phyloP scores from a whole-genome alignment of 1,140 invertebrate species.

The Penaeus chinensis region DNA sequence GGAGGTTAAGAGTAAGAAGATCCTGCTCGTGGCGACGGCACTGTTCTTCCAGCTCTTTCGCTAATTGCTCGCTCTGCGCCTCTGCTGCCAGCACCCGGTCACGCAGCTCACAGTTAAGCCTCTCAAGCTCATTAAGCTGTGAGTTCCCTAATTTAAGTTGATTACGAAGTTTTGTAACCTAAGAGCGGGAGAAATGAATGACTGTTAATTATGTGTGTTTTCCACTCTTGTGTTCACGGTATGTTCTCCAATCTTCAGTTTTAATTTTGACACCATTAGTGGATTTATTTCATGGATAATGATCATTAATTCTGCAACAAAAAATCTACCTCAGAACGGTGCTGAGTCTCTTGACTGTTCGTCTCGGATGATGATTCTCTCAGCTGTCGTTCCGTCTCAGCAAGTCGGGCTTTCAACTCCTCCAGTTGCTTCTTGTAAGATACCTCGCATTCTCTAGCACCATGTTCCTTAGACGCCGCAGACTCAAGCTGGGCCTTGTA shows the following conservation, averaged over 20 bases:
- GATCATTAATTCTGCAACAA: not conserved
- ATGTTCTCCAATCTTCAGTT: no score
- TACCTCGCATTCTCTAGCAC: slow-evolving; percentile 62
- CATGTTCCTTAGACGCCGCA: slow-evolving; percentile 34
- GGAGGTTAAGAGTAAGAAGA: slow-evolving; percentile 60
- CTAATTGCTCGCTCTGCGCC: slow-evolving; percentile 41
- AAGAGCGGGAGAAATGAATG: not conserved
- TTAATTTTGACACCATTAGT: no score
- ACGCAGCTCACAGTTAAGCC: slow-evolving; percentile 62
- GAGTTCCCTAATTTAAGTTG: slow-evolving; percentile 63
- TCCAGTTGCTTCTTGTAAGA: slow-evolving; percentile 62
- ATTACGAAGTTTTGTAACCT: slow-evolving; percentile 63
- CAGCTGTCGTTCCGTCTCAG: slow-evolving; percentile 61
- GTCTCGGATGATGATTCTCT: slow-evolving; percentile 54
- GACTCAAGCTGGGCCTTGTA: slow-evolving; percentile 52
- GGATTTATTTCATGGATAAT: no score
- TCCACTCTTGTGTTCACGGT: no score
- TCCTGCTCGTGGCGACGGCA: slow-evolving; percentile 55
- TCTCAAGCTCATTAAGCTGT: slow-evolving; percentile 63
- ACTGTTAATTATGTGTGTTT: no score
- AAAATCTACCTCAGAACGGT: slow-evolving; percentile 55
- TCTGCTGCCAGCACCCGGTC: slow-evolving; percentile 58
- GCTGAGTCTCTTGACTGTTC: slow-evolving; percentile 61
- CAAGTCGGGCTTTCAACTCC: slow-evolving; percentile 61
- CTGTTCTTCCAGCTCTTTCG: slow-evolving; percentile 56